These are phyloP conservation scores for Petromus typicus DNA, from an alignment of 2,113 vertebrate genomes.

Conservation along the genomic window DNA sequence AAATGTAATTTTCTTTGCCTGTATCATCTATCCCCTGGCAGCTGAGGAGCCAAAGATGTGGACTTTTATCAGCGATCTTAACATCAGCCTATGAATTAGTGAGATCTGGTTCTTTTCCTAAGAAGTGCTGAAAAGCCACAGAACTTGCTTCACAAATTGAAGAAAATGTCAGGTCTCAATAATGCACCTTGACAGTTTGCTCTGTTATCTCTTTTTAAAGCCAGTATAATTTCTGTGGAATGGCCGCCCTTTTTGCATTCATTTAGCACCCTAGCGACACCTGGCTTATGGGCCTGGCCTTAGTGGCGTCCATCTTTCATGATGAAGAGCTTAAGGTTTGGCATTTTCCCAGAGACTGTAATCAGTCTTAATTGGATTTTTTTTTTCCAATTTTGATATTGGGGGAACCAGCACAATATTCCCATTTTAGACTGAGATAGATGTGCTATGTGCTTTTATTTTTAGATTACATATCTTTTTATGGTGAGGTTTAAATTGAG, in stretches of 20 bases:
- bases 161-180: not conserved
- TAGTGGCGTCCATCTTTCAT: not conserved
- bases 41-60: constrained; percentile 41
- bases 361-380: not conserved
- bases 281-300: not conserved
- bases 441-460: not conserved
- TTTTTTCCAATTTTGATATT: constrained; percentile 18
- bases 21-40: constrained; percentile 20
- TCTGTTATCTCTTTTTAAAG: not conserved
- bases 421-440: not conserved
- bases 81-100: constrained; percentile 39
- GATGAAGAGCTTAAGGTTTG: not conserved
- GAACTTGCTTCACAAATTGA: constrained; percentile 43
- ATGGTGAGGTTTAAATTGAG: not conserved
- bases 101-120: constrained; percentile 43
- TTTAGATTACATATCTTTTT: constrained; percentile 6
- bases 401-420: not conserved
- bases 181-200: not conserved
- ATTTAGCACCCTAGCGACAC: not conserved
- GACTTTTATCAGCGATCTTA: constrained; percentile 48
- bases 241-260: not conserved
- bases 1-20: constrained; percentile 44
- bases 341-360: not conserved
- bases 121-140: constrained; percentile 35
- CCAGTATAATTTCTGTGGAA: not conserved